Conservation (phyloP, 2,888 invertebrate species). For the Sesia bembeciformis region DNA sequence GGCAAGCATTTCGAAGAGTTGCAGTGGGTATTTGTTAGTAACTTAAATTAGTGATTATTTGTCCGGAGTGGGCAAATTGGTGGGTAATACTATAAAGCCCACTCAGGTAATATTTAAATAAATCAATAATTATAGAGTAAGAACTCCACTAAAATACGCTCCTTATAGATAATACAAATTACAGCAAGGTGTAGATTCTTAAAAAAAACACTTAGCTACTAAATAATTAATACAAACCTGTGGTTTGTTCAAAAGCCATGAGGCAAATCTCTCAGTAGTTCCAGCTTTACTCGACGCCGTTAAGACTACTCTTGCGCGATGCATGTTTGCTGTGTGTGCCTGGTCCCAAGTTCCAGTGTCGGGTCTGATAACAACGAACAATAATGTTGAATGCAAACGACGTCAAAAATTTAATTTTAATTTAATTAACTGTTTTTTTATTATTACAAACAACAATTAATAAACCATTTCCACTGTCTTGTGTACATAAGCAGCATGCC, state of each 20-base stretch:
- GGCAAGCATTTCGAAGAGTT: too few species aligned
- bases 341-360: constrained; percentile 30
- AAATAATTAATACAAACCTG: constrained; percentile 28
- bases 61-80: too few species aligned
- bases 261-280: constrained; percentile 82
- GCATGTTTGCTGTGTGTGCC: constrained; percentile 71
- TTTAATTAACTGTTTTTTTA: background rate
- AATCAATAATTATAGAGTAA: too few species aligned
- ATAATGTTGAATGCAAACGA: background rate
- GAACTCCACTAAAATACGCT: too few species aligned
- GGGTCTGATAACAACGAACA: constrained; percentile 24
- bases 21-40: too few species aligned
- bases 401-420: background rate
- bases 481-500: too few species aligned
- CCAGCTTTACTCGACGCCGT: constrained; percentile 77
- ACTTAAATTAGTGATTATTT: too few species aligned
- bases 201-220: too few species aligned
- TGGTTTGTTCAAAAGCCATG: constrained; percentile 83
- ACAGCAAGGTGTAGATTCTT: too few species aligned
- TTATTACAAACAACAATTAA: background rate
- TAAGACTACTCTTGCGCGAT: constrained; percentile 85
- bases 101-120: too few species aligned
- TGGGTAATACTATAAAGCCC: too few species aligned
- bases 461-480: background rate
- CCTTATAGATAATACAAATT: too few species aligned